Conservation (phyloP, 2,113 vertebrate genomes). For the Pterocles burchelli region DNA sequence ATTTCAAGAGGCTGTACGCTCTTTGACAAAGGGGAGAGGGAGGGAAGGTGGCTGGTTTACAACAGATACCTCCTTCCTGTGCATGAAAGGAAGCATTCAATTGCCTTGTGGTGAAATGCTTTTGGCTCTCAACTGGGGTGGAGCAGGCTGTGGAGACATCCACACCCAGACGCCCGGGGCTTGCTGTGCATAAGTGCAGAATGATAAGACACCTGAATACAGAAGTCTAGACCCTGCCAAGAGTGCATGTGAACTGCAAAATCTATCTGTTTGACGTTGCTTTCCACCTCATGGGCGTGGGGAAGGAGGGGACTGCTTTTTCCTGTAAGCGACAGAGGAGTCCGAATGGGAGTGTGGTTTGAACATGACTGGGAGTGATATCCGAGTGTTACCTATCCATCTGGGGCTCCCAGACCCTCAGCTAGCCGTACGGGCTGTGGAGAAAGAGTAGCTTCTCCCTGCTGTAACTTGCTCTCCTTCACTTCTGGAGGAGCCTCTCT, state of each 20-base stretch:
- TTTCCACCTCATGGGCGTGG: neutral
- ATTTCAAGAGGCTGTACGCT: neutral
- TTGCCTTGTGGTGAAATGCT: conserved; percentile 56
- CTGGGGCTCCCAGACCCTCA: neutral
- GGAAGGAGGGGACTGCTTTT: neutral
- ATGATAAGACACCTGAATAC: neutral
- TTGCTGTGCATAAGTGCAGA: neutral
- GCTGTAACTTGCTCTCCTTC: rapidly evolving
- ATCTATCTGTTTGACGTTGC: neutral
- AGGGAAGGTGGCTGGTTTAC: neutral
- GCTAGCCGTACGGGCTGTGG: neutral
- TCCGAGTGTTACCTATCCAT: neutral
- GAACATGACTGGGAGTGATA: neutral
- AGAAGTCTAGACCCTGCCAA: neutral
- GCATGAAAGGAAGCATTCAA: conserved; percentile 34
- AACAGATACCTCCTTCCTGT: conserved; percentile 11
- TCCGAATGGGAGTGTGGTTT: neutral
- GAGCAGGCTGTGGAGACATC: conserved; percentile 2
- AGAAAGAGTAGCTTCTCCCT: neutral
- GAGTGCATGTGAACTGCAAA: neutral
- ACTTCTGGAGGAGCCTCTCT: neutral
- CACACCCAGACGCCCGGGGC: conserved; percentile 35
- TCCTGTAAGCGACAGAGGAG: neutral
- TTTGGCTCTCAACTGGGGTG: conserved; percentile 33
- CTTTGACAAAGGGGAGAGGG: neutral